These are phyloP conservation scores for Epinotia ramella DNA, from an alignment of 2,888 invertebrate genomes.

Conservation along the genomic window DNA sequence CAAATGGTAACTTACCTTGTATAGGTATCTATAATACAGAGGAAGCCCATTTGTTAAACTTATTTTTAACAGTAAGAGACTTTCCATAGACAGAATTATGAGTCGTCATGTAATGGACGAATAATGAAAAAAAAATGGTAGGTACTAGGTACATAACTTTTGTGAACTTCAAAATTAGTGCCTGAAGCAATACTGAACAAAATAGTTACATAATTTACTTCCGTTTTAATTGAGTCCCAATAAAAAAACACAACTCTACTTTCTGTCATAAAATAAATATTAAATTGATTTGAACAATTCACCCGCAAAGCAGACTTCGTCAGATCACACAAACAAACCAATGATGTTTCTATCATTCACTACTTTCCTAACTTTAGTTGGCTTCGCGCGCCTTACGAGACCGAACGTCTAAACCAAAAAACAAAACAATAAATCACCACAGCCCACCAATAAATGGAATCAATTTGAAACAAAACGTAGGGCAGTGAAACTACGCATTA, in stretches of 20 bases:
- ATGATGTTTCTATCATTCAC: not conserved
- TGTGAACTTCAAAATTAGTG: not conserved
- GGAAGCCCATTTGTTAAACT: too few relatives aligned
- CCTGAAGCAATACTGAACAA: not conserved
- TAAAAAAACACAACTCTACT: too few relatives aligned
- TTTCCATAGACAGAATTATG: too few relatives aligned
- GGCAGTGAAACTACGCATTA: conserved; percentile 38
- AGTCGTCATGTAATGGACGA: too few relatives aligned
- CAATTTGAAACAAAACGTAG: conserved; percentile 24
- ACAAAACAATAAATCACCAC: conserved; percentile 17
- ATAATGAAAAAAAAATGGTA: too few relatives aligned
- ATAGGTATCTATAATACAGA: too few relatives aligned
- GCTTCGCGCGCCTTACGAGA: not conserved
- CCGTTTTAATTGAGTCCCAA: too few relatives aligned
- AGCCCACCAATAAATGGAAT: conserved; percentile 22
- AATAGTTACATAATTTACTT: not conserved
- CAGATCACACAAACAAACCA: not conserved
- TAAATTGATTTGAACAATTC: not conserved
- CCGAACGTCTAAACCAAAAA: conserved; percentile 1
- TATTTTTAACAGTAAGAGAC: too few relatives aligned
- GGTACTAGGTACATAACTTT: too few relatives aligned
- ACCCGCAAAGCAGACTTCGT: not conserved
- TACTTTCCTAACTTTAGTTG: not conserved
- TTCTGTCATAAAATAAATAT: too few relatives aligned
- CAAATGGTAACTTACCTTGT: too few relatives aligned